Conservation (phyloP, 2,113 vertebrate species). For the Microcebus lehilahytsara region DNA sequence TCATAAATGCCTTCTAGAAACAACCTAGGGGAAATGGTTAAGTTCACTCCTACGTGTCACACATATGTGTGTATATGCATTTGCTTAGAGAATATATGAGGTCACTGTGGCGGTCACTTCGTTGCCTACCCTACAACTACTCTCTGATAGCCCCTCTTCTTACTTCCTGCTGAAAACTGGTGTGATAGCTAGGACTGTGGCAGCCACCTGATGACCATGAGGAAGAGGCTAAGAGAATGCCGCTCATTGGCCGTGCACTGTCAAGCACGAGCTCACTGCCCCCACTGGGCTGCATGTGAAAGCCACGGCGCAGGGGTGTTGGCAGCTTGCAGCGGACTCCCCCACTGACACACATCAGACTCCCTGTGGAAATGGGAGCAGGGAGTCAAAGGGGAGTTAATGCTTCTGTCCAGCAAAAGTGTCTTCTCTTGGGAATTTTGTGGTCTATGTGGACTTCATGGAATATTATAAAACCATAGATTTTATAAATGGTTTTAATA, state of each 20-base stretch:
- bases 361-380: background rate
- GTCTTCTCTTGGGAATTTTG: background rate
- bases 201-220: background rate
- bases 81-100: background rate
- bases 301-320: fast-evolving
- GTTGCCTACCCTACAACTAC: too few relatives aligned
- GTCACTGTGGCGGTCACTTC: fast-evolving
- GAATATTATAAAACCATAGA: background rate
- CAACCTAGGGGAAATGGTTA: too few relatives aligned
- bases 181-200: background rate
- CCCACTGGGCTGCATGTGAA: background rate
- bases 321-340: background rate
- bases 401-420: background rate
- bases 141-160: background rate
- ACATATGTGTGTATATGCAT: fast-evolving
- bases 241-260: background rate
- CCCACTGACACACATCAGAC: fast-evolving
- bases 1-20: background rate
- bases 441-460: background rate
- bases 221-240: background rate
- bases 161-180: background rate
- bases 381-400: background rate
- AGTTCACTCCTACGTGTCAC: fast-evolving
- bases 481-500: background rate
- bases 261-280: too few relatives aligned